Percentiles rank a stretch among this genome's conserved stretches.
Conservation (phyloP, 2,888 invertebrate species). For the Spilosoma lubricipeda region DNA sequence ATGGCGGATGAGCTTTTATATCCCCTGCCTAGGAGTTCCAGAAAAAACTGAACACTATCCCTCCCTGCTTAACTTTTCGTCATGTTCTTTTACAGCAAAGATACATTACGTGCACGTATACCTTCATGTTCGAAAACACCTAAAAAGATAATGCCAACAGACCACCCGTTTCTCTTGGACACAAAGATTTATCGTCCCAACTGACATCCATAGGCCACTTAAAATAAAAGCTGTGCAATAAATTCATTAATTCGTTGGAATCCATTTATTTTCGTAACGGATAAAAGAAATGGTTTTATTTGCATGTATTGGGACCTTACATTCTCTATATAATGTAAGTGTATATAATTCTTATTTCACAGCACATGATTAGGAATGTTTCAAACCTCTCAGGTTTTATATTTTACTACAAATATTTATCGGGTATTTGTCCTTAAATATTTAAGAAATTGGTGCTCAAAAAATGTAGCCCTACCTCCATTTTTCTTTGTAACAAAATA, state of each 20-base stretch:
- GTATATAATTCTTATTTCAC: slow-evolving; percentile 12
- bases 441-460: neutral
- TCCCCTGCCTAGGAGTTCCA: neutral
- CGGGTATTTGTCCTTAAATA: slow-evolving; percentile 6
- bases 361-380: slow-evolving; percentile 8
- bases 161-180: slow-evolving; percentile 9
- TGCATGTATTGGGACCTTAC: slow-evolving; percentile 48
- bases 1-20: neutral
- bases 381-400: neutral
- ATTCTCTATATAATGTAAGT: slow-evolving; percentile 21
- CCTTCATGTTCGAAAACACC: neutral
- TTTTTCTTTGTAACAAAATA: neutral
- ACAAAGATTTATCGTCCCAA: slow-evolving; percentile 46
- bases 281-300: slow-evolving; percentile 55
- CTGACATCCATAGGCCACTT: slow-evolving; percentile 57
- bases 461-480: neutral
- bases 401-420: neutral
- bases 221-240: slow-evolving; percentile 65
- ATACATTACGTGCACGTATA: neutral
- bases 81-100: neutral
- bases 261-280: slow-evolving; percentile 61
- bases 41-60: neutral
- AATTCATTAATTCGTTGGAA: slow-evolving; percentile 66
- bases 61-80: neutral
- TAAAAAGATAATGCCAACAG: neutral